Evolutionary conservation across 2,113 vertebrate genomes (phyloP), one percentile per base, ranked within the genome.

Genomic region (Mustela nigripes): DNA sequence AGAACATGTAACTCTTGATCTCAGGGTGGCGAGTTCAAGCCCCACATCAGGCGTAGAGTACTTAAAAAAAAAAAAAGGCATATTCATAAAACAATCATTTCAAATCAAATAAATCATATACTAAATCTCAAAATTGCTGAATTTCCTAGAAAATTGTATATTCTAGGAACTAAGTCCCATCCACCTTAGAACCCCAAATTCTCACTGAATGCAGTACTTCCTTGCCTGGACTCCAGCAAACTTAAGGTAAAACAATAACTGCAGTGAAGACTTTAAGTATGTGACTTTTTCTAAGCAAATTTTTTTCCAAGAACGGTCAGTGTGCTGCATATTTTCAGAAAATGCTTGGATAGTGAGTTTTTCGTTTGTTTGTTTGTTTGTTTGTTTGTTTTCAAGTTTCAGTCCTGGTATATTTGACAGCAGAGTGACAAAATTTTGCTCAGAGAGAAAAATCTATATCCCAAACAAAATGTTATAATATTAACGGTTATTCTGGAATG

Each of bases 71-170:
- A 71, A 39, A 71, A 93, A 98, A 95, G 62, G 11, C 92, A 80
- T n/a, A 96, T 71, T 95, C 39, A 63, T 31, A 83, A 93, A 95
- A 69, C 24, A 90, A 45, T 92, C 45, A 89, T 80, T n/a, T 81
- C 36, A 91, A 91, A 96, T 82, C 76, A 96, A 96, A 96, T 81
- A 93, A 80, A 88, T 8, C 3, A 15, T 33, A 89, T 33, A 69
- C 3, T 90, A 94, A 97, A 94, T 94, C 63, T 94, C 84, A 94
- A 78, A 78, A 78, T 48, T 78, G 12, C 16, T 48, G 28, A 48
- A 48, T 78, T 78, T 31, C 74, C 74, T 48, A 48, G 26, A 78
- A 76, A 78, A 78, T 31, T 48, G 74, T 48, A 2, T 48, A 74
- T 80, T 76, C 48, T 78, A 83, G 19, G 26, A 67, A 92, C 42